phyloP scores from a whole-genome alignment of 2,113 vertebrate genomes.

The Conger conger region DNA sequence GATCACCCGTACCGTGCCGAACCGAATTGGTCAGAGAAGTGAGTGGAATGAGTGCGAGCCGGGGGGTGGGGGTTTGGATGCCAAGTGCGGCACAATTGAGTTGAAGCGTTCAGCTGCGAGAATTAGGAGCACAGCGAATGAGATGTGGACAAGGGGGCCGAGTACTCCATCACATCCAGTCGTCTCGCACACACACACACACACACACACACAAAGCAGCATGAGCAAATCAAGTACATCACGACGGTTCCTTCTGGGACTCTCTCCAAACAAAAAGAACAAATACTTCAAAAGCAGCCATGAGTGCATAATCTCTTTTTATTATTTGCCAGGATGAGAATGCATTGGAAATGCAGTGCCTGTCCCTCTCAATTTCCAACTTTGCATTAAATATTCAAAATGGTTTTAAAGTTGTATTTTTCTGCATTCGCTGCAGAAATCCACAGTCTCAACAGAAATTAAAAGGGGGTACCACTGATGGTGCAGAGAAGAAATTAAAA shows the following conservation, averaged over 20 bases:
- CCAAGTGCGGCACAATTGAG: neutral
- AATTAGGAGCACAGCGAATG: neutral
- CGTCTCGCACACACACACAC: neutral
- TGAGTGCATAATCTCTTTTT: constrained; percentile 16
- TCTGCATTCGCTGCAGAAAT: neutral
- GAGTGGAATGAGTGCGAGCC: neutral
- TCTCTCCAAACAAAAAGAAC: neutral
- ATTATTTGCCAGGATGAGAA: constrained; percentile 23
- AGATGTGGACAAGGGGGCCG: neutral
- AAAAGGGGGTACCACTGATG: neutral
- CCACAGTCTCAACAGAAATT: neutral
- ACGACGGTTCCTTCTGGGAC: neutral
- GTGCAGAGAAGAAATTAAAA: neutral
- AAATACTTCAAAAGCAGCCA: constrained; percentile 17
- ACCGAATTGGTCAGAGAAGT: neutral
- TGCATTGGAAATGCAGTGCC: constrained; percentile 25
- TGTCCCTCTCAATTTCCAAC: neutral
- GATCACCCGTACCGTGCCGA: neutral
- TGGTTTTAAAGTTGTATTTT: neutral
- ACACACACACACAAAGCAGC: neutral
- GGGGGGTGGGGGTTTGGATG: too few species aligned
- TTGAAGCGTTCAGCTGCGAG: neutral
- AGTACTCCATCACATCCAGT: neutral
- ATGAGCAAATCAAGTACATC: constrained; percentile 10
- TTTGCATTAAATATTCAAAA: neutral